Evolutionary conservation across 2,888 invertebrate genomes (phyloP).

Genomic region (Hyposoter dolosus): DNA sequence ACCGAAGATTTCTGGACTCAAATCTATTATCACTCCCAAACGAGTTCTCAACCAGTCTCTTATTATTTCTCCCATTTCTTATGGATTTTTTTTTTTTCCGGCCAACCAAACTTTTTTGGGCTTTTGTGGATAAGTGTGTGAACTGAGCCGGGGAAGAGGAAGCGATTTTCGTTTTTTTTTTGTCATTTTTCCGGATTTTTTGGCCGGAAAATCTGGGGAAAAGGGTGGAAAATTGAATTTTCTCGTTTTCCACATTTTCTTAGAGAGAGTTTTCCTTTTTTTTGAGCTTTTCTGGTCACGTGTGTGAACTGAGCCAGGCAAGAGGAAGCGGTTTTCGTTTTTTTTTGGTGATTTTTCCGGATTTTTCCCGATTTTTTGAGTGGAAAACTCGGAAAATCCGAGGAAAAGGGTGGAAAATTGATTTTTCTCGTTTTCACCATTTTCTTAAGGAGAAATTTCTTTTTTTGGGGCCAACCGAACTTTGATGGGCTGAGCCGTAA

Average conservation of each 20-base stretch:
- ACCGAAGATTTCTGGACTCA: slow-evolving; percentile 86
- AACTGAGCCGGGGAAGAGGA: not conserved
- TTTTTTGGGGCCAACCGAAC: not conserved
- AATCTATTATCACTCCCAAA: slow-evolving; percentile 86
- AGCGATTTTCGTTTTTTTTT: not conserved
- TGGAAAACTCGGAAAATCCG: not conserved
- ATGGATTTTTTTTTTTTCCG: not conserved
- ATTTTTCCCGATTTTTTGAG: too few relatives aligned
- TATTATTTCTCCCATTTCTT: slow-evolving; percentile 87
- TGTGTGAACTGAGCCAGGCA: slow-evolving; percentile 47
- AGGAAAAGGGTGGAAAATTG: not conserved
- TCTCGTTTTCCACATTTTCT: slow-evolving; percentile 84
- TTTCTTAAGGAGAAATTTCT: not conserved
- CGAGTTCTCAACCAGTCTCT: slow-evolving; percentile 87
- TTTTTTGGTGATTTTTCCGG: not conserved
- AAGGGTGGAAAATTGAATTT: not conserved
- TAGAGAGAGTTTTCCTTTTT: not conserved
- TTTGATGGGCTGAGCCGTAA: too few relatives aligned
- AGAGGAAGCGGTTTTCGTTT: not conserved
- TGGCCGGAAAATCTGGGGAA: not conserved
- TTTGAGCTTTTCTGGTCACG: not conserved
- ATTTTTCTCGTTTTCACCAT: slow-evolving; percentile 84
- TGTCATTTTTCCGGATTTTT: not conserved
- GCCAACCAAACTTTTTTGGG: not conserved
- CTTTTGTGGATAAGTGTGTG: not conserved